Evolutionary conservation across 1,140 invertebrate genomes (phyloP), one percentile per base, ranked within the genome.

Genomic region (Phortica variegata): DNA sequence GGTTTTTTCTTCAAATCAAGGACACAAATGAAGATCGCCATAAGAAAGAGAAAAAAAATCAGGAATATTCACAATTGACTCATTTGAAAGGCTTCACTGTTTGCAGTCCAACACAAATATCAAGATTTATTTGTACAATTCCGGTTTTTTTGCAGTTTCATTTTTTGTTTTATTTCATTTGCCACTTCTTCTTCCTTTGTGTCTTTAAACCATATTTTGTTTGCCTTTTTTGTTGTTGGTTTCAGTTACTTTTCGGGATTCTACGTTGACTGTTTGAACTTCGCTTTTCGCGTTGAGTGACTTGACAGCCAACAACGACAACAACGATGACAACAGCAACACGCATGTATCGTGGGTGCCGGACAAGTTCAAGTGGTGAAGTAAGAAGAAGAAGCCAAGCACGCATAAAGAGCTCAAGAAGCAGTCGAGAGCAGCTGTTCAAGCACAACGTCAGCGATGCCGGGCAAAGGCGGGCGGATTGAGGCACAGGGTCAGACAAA

Each of bases 51-150:
- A 42, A 19, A 52, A 13, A 46, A 18, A 47, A 32, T 16, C 15
- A 45, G 43, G 33, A 44, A 50, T 34, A 41, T 13, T 26, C 32
- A 32, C 37, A 43, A 32, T 29, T n/a, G n/a, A n/a, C 26, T 12
- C 26, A 6, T 6, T 37, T 34, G 43, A 43, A 47, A 36, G 54
- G 31, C 50, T 40, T 48, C 40, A 12, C 15, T 32, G 37, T 29
- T 29, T 50, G 40, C 42, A 46, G 26, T 49, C 37, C 34, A 38
- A 36, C 44, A 48, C 56, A 51, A 60, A 54, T 66, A 69, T 69
- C 58, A 56, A 61, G 60, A 68, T 68, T 68, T 69, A 68, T 68
- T 68, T 68, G 65, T 65, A 69, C 65, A 65, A 70, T 69, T 68
- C 63, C 63, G 63, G 63, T 68, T 68, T 66, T 26, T 5, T 60